Evolutionary conservation across 2,888 invertebrate species (phyloP).

Genomic region (Electrophaes corylata): DNA sequence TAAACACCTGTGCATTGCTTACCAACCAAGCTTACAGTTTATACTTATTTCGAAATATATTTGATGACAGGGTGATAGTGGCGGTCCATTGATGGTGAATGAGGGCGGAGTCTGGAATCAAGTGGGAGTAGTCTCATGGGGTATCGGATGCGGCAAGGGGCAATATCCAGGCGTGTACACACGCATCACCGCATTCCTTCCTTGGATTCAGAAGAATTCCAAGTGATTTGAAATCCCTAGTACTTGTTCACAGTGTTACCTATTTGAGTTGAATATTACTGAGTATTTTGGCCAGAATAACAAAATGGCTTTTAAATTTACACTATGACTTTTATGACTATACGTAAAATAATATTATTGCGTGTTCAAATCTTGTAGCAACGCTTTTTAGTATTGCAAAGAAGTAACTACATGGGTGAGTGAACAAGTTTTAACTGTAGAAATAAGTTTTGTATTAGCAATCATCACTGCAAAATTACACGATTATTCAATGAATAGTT

Average conservation of each 20-base stretch:
- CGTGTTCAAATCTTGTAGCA: not conserved
- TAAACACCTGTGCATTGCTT: no score
- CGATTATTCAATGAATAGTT: constrained; percentile 46
- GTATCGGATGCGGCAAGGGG: constrained; percentile 95
- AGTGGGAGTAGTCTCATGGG: constrained; percentile 95
- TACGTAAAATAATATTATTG: not conserved
- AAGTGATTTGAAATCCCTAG: constrained; percentile 68
- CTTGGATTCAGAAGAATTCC: constrained; percentile 94
- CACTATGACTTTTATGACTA: not conserved
- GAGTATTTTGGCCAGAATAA: not conserved
- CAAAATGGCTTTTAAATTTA: not conserved
- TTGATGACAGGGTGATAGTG: constrained; percentile 90
- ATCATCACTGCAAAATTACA: constrained; percentile 30
- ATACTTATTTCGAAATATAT: no score
- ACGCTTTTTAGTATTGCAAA: not conserved
- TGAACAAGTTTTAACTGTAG: constrained; percentile 13
- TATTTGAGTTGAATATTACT: not conserved
- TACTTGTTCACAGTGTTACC: constrained; percentile 13
- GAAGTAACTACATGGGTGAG: not conserved
- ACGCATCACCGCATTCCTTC: constrained; percentile 91
- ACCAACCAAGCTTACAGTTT: no score
- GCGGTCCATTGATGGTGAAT: constrained; percentile 93
- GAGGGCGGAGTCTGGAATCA: constrained; percentile 91
- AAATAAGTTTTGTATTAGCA: constrained; percentile 18
- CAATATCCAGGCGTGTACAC: constrained; percentile 96